Evolutionary conservation across 2,797 vertebrate species (phyloP), one percentile per base, ranked within the genome.

Genomic region (Vultur gryphus): DNA sequence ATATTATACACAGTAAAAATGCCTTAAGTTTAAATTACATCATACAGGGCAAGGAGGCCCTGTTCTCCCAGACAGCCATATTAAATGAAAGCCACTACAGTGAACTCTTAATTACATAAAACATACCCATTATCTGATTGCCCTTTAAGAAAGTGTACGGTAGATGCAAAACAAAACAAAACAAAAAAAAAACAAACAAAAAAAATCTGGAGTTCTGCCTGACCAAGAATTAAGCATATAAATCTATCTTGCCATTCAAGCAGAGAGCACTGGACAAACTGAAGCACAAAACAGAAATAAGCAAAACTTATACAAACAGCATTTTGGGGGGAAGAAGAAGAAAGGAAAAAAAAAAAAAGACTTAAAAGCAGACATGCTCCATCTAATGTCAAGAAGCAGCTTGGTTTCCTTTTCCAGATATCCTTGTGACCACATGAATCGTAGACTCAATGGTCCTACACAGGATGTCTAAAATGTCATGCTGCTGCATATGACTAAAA

Each of bases 1-100:
- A 99, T 98, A 99, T 99, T 99, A 99, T 99, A 99, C 99, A 99
- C 99, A 98, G 99, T 99, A 99, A 99, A 99, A 99, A 99, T 98
- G 99, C 99, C 99, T 98, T 99, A 99, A 99, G 99, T 99, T 99
- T 99, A 99, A 99, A 99, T 99, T 99, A 99, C 98, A 98, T 98
- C 97, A 97, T 98, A 97, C 97, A 98, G 98, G 98, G 98, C 91
- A 72, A 96, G 62, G 97, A 97, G 97, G 98, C 99, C 98, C 98
- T 97, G 97, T 96, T 98, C 98, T 98, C 99, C 99, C 98, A 98
- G 98, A 99, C 99, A 99, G 99, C 99, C 99, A 99, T 98, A 98
- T 98, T 98, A 98, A 99, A 98, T 98, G 98, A 99, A 99, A 99
- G 99, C 98, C 98, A 99, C 98, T 98, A 99, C 98, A 98, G 98